Percentiles rank a stretch among this genome's conserved stretches.
These are phyloP conservation scores for Habrosyne pyritoides DNA, from an alignment of 2,888 invertebrate genomes.

Conservation along the genomic window DNA sequence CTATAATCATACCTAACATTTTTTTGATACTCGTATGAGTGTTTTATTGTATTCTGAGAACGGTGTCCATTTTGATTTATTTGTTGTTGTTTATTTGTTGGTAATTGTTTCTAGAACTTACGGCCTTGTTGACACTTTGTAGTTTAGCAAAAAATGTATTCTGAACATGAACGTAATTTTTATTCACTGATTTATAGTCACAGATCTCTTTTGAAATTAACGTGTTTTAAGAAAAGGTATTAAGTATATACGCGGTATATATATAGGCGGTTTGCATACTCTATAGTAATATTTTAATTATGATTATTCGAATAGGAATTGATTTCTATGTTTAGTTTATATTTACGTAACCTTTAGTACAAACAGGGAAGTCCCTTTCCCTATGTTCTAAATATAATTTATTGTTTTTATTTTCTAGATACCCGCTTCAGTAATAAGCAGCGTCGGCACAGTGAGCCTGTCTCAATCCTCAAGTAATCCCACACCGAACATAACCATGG, in stretches of 20 bases:
- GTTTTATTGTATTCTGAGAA: neutral
- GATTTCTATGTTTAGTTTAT: neutral
- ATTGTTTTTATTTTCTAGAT: conserved; percentile 62
- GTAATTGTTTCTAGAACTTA: neutral
- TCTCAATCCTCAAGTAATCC: conserved; percentile 71
- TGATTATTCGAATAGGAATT: neutral
- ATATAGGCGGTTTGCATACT: no score
- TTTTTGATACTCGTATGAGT: neutral
- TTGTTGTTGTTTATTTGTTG: neutral
- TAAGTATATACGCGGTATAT: no score
- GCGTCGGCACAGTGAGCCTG: conserved; percentile 82
- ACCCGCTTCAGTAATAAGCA: conserved; percentile 84
- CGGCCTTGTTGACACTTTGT: neutral
- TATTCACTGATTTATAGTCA: no score
- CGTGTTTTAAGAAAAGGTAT: no score
- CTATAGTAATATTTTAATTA: no score
- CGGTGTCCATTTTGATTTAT: neutral
- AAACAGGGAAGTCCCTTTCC: neutral
- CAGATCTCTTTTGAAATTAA: no score
- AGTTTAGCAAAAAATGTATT: neutral
- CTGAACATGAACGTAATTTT: no score
- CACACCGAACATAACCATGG: conserved; percentile 72
- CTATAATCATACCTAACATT: neutral
- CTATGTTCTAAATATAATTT: neutral
- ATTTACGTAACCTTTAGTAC: neutral